Evolutionary conservation across 2,113 vertebrate genomes (phyloP), one percentile per base, ranked within the genome.

Genomic region (Morone saxatilis): DNA sequence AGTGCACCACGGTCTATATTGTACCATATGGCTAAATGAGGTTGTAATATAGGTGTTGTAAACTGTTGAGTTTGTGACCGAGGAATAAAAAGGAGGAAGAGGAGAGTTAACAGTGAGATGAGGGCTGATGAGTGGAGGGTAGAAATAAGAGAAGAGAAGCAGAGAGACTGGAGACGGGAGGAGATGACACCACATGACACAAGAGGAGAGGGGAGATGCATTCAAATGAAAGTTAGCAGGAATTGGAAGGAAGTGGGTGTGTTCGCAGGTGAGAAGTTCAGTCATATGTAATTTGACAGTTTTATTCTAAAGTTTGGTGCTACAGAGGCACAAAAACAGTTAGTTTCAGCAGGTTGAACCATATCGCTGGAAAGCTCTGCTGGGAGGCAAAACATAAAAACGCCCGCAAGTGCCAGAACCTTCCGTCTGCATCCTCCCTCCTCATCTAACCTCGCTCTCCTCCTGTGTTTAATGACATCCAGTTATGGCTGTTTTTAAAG

Each of bases 391-490:
- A 86, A 83, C 22, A 68, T 31, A 2, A 31, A 63, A 86, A 38
- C 2, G 5, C n/a, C 41, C 7, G 0, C 47, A 75, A 82, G 73
- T 31, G 7, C 61, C 50, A 60, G 53, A 69, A 50, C 17, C 70
- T 45, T 57, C 25, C 45, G 3, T 76, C 51, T 78, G 69, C 63
- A 36, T 62, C 74, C 68, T 51, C 54, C 48, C 41, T 70, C 41
- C 40, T 61, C 31, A 14, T 36, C 22, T 10, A 60, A 61, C 83
- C 71, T 41, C n/a, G 2, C 59, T 20, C 56, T 48, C 50, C 71
- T 31, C 57, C 79, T 20, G 69, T 50, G 20, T 73, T 66, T 78
- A 78, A 71, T 71, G 71, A 78, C 82, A 63, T 83, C 59, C 71
- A 69, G 68, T 65, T 76, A 48, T 38, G 6, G 54, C 36, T 53